Conservation (phyloP, 2,113 vertebrate species). For the Lipophrys pholis region DNA sequence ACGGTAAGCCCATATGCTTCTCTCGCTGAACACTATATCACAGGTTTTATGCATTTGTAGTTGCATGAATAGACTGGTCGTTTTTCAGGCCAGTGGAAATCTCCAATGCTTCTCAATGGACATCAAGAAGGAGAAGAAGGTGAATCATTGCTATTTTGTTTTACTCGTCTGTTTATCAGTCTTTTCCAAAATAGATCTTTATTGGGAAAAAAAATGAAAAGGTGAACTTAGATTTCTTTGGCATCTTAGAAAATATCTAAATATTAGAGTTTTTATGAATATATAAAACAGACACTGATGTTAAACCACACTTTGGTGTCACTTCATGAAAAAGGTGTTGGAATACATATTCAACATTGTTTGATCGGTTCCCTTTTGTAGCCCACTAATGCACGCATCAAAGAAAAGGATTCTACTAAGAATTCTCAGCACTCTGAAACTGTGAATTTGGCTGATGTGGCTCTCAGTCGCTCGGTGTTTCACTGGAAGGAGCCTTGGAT, state of each 20-base stretch:
- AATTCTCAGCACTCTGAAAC: constrained; percentile 67
- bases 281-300: background rate
- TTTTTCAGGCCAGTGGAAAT: constrained; percentile 67
- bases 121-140: constrained; percentile 82
- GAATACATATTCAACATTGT: background rate
- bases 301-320: too few species aligned
- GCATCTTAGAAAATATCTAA: too few species aligned
- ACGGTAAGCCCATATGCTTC: constrained; percentile 81
- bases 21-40: background rate
- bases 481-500: constrained; percentile 78
- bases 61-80: constrained; percentile 26
- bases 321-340: background rate
- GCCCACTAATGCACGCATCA: background rate
- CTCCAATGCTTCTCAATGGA: constrained; percentile 76
- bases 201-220: too few species aligned
- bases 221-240: too few species aligned
- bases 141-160: background rate
- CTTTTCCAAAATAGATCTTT: too few species aligned
- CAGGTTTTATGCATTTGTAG: background rate
- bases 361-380: background rate
- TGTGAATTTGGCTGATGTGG: constrained; percentile 78
- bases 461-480: constrained; percentile 87
- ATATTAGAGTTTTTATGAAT: too few species aligned
- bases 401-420: background rate
- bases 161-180: too few species aligned